These are phyloP conservation scores for fruit fly (Drosophila melanogaster) DNA, from an alignment of 1,140 invertebrate species.

Conservation along the genomic window DNA sequence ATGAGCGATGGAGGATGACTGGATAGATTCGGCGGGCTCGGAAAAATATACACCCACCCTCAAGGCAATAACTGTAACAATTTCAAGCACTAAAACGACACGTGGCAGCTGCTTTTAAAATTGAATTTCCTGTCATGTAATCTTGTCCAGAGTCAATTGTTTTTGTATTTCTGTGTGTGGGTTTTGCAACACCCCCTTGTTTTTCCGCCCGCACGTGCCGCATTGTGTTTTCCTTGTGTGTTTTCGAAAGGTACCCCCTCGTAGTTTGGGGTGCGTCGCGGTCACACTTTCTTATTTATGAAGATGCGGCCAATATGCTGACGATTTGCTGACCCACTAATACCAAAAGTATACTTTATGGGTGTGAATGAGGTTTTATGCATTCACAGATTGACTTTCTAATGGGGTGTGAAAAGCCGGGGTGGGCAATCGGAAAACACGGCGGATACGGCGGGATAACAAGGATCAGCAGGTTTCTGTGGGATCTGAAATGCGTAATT, in stretches of 20 bases:
- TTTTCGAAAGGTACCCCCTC: conserved; percentile 21
- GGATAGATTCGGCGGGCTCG: conserved; percentile 6
- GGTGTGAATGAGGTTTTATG: conserved; percentile 44
- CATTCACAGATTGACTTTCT: conserved; percentile 45
- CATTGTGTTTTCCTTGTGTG: conserved; percentile 2
- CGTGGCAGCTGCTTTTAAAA: conserved; percentile 85
- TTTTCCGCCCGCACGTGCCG: conserved; percentile 43
- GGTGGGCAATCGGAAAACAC: neutral
- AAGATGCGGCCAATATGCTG: conserved; percentile 79
- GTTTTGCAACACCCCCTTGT: neutral
- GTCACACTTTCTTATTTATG: conserved; percentile 74
- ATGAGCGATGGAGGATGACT: conserved; percentile 48
- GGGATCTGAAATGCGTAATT: conserved; percentile 32
- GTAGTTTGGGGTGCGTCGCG: conserved; percentile 21
- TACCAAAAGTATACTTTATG: conserved; percentile 31
- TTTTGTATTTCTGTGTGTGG: conserved; percentile 53
- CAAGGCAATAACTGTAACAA: conserved; percentile 75
- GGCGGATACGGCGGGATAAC: conserved; percentile 7
- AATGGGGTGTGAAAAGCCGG: conserved; percentile 40
- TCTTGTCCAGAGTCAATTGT: conserved; percentile 83
- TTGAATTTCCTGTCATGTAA: conserved; percentile 84
- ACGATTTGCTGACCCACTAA: conserved; percentile 66
- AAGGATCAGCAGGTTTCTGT: conserved; percentile 34
- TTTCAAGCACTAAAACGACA: conserved; percentile 84
- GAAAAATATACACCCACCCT: conserved; percentile 35